Evolutionary conservation across 2,797 vertebrate genomes (phyloP).

Genomic region (Todus mexicanus): DNA sequence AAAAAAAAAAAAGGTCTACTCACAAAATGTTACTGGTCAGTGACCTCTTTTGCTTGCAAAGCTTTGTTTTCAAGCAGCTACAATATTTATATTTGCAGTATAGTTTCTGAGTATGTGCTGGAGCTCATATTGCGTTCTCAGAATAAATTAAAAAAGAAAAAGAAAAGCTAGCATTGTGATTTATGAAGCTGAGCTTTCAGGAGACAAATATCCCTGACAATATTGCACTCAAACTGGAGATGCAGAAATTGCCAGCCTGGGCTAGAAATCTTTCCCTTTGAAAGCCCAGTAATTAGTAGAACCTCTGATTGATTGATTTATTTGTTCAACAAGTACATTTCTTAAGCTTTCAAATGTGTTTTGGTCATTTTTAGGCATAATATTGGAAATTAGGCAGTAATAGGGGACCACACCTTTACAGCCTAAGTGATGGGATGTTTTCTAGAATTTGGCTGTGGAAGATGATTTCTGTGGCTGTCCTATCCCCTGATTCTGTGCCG

Average conservation of each 20-base stretch:
- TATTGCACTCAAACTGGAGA: not conserved
- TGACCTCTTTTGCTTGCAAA: conserved; percentile 47
- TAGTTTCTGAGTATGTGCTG: not conserved
- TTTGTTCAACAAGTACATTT: not conserved
- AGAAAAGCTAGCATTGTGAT: not conserved
- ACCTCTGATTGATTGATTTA: not conserved
- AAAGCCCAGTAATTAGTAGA: not conserved
- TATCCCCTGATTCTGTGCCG: not conserved
- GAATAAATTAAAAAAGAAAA: not conserved
- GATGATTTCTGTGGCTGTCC: not conserved
- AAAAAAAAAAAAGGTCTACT: not conserved
- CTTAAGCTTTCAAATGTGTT: not conserved
- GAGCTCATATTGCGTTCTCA: not conserved
- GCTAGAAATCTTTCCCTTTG: not conserved
- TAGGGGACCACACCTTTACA: not conserved
- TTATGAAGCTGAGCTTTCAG: not conserved
- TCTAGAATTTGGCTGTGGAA: not conserved
- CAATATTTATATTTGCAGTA: conserved; percentile 37
- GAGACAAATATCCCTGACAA: not conserved
- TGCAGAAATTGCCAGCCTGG: not conserved
- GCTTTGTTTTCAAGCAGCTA: conserved; percentile 25
- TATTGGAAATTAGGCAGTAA: not conserved
- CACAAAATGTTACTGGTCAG: conserved; percentile 21
- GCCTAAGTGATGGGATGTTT: not conserved
- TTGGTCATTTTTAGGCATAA: not conserved